These are phyloP conservation scores for Acestrorhynchus altus DNA, from an alignment of 2,797 vertebrate genomes.

Conservation along the genomic window DNA sequence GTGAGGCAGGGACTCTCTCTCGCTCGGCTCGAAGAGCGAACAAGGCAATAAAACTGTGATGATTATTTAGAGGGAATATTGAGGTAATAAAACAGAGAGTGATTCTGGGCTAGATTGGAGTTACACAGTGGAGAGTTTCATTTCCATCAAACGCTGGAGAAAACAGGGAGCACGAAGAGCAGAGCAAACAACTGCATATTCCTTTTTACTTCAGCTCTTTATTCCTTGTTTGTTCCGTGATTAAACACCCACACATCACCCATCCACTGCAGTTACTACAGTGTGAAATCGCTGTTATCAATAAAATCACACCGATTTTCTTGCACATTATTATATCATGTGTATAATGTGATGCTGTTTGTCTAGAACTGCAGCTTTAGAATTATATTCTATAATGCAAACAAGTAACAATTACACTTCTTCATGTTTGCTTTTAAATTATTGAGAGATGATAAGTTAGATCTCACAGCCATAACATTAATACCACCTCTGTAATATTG, in stretches of 20 bases:
- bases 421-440: too few species aligned
- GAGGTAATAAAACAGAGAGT: slow-evolving; percentile 52
- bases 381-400: too few species aligned
- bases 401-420: too few species aligned
- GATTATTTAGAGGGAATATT: slow-evolving; percentile 64
- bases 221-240: background rate
- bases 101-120: slow-evolving; percentile 49
- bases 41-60: slow-evolving; percentile 60
- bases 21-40: slow-evolving; percentile 51
- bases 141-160: slow-evolving; percentile 43
- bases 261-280: too few species aligned
- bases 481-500: too few species aligned
- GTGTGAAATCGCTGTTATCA: background rate
- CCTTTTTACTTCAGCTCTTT: background rate
- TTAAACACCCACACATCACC: background rate
- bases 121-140: slow-evolving; percentile 50
- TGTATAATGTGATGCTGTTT: too few species aligned
- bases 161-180: slow-evolving; percentile 12
- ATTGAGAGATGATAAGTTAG: too few species aligned
- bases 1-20: slow-evolving; percentile 41
- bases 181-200: background rate
- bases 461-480: too few species aligned
- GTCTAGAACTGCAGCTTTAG: too few species aligned
- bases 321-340: background rate
- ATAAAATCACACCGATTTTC: background rate